These are phyloP conservation scores for Tyrannus savana DNA, from an alignment of 2,113 vertebrate genomes.

Conservation along the genomic window DNA sequence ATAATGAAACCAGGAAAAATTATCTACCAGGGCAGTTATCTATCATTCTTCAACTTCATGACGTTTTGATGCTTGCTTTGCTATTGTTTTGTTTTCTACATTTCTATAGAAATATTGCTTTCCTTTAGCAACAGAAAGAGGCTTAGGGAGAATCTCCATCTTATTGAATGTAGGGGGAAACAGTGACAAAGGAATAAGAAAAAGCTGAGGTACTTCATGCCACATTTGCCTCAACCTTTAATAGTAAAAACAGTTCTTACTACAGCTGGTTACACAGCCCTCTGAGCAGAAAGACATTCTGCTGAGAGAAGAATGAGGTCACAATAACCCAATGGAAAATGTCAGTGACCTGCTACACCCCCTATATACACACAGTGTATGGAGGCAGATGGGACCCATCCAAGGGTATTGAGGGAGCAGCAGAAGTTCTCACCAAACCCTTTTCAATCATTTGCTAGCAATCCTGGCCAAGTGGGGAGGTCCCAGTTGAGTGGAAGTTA, in stretches of 20 bases:
- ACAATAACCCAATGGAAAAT: neutral
- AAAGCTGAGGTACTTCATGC: neutral
- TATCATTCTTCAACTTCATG: neutral
- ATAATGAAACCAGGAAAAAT: neutral
- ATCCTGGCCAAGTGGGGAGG: neutral
- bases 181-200: neutral
- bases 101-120: neutral
- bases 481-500: neutral
- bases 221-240: neutral
- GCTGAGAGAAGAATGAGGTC: neutral
- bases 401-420: neutral
- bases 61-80: neutral
- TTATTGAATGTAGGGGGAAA: neutral
- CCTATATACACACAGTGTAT: accelerated
- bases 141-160: neutral
- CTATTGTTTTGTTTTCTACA: neutral
- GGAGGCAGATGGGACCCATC: neutral
- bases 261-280: too few species aligned
- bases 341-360: too few species aligned
- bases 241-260: neutral
- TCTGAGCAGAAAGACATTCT: neutral
- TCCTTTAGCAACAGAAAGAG: neutral
- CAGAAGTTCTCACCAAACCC: neutral
- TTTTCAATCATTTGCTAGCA: neutral
- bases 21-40: neutral